phyloP scores from a whole-genome alignment of 2,888 invertebrate genomes.

The Apamea sordens region DNA sequence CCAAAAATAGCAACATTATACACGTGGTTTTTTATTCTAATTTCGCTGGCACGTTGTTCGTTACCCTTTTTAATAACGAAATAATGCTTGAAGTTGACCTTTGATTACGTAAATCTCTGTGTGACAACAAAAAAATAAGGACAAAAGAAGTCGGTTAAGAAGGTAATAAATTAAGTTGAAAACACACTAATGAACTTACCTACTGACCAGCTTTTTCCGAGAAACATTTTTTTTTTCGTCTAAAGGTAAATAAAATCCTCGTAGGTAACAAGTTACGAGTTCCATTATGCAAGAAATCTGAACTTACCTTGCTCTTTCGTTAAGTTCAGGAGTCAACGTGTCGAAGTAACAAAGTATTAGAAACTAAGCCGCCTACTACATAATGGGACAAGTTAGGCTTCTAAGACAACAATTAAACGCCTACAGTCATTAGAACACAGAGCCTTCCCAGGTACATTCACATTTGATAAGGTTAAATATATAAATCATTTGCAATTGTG shows the following conservation, averaged over 20 bases:
- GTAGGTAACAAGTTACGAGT: slow-evolving; percentile 2
- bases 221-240: neutral
- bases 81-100: neutral
- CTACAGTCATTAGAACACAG: slow-evolving; percentile 24
- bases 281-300: slow-evolving; percentile 17
- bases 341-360: slow-evolving; percentile 18
- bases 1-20: neutral
- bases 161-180: slow-evolving; percentile 3
- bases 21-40: slow-evolving; percentile 20
- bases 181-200: neutral
- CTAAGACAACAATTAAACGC: slow-evolving; percentile 26
- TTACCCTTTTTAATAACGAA: neutral
- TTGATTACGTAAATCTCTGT: neutral
- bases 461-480: slow-evolving; percentile 44
- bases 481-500: slow-evolving; percentile 28
- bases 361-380: slow-evolving; percentile 10
- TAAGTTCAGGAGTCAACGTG: slow-evolving; percentile 28
- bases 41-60: slow-evolving; percentile 2
- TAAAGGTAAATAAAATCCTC: neutral
- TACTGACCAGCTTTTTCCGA: slow-evolving; percentile 2
- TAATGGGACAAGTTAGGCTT: slow-evolving; percentile 10
- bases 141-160: slow-evolving; percentile 4
- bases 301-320: slow-evolving; percentile 27
- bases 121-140: neutral
- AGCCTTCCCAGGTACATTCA: slow-evolving; percentile 11